Base-by-base conservation (phyloP, 2,113 vertebrate species). In the Scortum barcoo region DNA sequence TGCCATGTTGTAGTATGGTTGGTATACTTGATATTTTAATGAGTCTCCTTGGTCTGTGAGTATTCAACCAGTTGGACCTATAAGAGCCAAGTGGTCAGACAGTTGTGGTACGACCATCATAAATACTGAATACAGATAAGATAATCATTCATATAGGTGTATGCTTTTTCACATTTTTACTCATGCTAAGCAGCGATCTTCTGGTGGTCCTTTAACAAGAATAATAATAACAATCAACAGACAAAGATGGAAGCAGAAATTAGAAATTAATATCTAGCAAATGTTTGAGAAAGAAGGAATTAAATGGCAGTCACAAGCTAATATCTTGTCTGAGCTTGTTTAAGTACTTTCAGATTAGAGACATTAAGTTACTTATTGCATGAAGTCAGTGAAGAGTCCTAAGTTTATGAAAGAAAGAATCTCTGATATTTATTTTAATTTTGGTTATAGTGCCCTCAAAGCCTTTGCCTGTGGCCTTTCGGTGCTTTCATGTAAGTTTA, bases 21-120 rank as follows among this genome's bases (percentile, higher is more conserved):
- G 42, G n/a, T 67, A 78, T 57, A 56, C 26, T 56, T 76, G 50
- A 80, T 70, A 70, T 69, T 65, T 68, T 81, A 85, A 83, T 77
- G 60, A 28, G 58, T 17, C 33, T 22, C n/a, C 1, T 13, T n/a
- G 36, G 51, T 44, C 44, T 80, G n/a, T 26, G 54, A 30, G 17
- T 30, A 14, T 30, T 65, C 30, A 57, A 42, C 48, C 5, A 4
- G 7, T 28, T 72, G 28, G 13, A 48, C 72, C 5, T 78, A 79
- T 24, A 61, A 50, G 48, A 48, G 28, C 30, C 7, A 57, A 53
- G 17, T 63, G 30, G 5, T 46, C 36, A 57, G 40, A 78, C 40
- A 48, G 51, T 28, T 38, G 44, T 46, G 44, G 13, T 57, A 50
- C 10, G 42, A 14, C 24, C 9, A 38, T 33, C 44, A n/a, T 40